Conservation (phyloP, 2,888 invertebrate genomes). For the Caenorhabditis doughertyi region DNA sequence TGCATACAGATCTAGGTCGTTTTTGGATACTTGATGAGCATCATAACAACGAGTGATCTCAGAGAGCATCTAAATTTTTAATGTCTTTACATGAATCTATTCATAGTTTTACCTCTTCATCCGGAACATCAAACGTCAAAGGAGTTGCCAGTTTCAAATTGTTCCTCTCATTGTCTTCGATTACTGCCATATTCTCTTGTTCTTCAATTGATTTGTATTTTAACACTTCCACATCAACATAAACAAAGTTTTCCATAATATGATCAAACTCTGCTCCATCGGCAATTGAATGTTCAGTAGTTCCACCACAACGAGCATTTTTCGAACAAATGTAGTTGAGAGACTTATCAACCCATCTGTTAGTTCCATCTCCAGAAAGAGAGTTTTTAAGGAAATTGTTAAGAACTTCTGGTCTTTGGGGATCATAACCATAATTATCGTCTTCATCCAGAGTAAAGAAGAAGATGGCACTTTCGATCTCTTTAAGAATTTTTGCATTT, state of each 20-base stretch:
- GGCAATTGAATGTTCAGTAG: constrained; percentile 77
- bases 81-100: background rate
- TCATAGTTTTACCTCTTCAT: constrained; percentile 34
- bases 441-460: constrained; percentile 74
- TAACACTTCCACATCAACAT: constrained; percentile 71
- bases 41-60: constrained; percentile 70
- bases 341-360: constrained; percentile 80
- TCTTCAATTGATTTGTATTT: constrained; percentile 65
- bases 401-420: constrained; percentile 62
- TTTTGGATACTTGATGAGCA: constrained; percentile 47
- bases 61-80: constrained; percentile 65
- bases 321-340: constrained; percentile 76
- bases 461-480: constrained; percentile 76
- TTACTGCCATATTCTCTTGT: constrained; percentile 58
- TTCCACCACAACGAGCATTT: constrained; percentile 76
- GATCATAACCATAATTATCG: constrained; percentile 74
- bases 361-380: constrained; percentile 77
- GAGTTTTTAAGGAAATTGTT: constrained; percentile 67
- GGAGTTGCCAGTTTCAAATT: constrained; percentile 69
- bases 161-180: constrained; percentile 58
- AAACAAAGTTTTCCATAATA: constrained; percentile 79
- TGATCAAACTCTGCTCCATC: constrained; percentile 81
- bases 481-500: constrained; percentile 72
- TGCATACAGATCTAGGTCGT: constrained; percentile 75
- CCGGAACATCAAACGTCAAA: constrained; percentile 41